phyloP scores from a whole-genome alignment of 2,888 invertebrate species.

The Erpobdella octoculata region DNA sequence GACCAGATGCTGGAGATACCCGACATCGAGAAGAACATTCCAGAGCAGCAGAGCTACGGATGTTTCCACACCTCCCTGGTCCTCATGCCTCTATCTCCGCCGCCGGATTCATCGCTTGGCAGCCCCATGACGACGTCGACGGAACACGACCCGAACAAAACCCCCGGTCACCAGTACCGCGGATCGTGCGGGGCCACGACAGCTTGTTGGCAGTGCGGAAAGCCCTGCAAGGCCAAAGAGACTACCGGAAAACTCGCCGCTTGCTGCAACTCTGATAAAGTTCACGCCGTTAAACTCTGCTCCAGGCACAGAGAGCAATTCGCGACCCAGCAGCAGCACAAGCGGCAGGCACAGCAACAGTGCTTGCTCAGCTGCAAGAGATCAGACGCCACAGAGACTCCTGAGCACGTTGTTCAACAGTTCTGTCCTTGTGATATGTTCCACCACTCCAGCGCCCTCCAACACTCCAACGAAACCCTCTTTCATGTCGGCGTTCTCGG shows the following conservation, averaged over 20 bases:
- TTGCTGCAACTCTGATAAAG: too few relatives aligned
- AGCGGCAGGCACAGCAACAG: too few relatives aligned
- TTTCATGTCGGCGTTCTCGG: neutral
- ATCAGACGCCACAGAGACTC: too few relatives aligned
- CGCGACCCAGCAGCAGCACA: too few relatives aligned
- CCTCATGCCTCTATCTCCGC: neutral
- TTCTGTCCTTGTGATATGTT: neutral
- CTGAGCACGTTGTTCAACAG: neutral
- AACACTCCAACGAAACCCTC: neutral
- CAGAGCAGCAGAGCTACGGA: neutral
- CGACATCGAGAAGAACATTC: neutral
- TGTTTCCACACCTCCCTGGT: slow-evolving; percentile 4
- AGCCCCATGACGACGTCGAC: too few relatives aligned
- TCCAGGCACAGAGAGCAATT: neutral
- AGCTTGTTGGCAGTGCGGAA: neutral
- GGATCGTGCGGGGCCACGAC: neutral
- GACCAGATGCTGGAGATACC: too few relatives aligned
- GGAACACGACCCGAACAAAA: too few relatives aligned
- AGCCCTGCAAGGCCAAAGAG: neutral
- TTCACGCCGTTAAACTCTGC: neutral
- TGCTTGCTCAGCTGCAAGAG: too few relatives aligned
- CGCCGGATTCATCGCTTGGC: neutral
- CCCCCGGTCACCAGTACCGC: neutral
- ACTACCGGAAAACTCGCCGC: too few relatives aligned
- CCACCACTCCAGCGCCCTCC: neutral